Percentiles rank a stretch among this genome's conserved stretches.
Evolutionary conservation across 2,113 vertebrate genomes (phyloP).

Genomic region (Paramisgurnus dabryanus): DNA sequence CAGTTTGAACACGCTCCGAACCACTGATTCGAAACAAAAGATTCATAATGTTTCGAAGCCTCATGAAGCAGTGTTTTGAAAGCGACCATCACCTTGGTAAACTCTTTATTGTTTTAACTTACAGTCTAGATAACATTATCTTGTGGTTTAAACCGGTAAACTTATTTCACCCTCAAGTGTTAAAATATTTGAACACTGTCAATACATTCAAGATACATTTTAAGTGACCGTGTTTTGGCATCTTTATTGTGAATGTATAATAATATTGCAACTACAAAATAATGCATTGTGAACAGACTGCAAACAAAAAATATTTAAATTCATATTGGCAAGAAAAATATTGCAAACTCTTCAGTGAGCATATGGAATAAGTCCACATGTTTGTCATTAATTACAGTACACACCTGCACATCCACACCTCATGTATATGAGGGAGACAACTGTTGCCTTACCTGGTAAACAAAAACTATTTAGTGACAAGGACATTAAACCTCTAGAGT

Average conservation of each 20-base stretch:
- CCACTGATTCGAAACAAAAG: too few species aligned
- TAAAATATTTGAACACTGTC: too few species aligned
- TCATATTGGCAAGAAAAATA: conserved; percentile 33
- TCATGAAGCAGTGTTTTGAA: too few species aligned
- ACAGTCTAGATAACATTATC: too few species aligned
- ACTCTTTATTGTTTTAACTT: too few species aligned
- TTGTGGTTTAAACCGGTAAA: not conserved
- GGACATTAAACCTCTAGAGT: not conserved
- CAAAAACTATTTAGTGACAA: not conserved
- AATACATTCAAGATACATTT: conserved; percentile 12
- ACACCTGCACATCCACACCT: not conserved
- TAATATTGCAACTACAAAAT: conserved; percentile 47
- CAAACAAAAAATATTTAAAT: conserved; percentile 36
- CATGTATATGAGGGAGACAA: not conserved
- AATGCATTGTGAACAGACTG: conserved; percentile 31
- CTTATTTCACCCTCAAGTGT: not conserved
- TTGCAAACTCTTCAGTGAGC: conserved; percentile 6
- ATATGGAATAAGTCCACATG: not conserved
- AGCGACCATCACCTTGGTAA: too few species aligned
- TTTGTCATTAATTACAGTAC: conserved; percentile 4
- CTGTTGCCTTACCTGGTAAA: not conserved
- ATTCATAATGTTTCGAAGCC: too few species aligned
- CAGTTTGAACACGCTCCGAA: too few species aligned
- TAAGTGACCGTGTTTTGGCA: conserved; percentile 16
- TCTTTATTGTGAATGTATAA: conserved; percentile 17